phyloP scores from a whole-genome alignment of 2,888 invertebrate species.

The Caenorhabditis panamensis region DNA sequence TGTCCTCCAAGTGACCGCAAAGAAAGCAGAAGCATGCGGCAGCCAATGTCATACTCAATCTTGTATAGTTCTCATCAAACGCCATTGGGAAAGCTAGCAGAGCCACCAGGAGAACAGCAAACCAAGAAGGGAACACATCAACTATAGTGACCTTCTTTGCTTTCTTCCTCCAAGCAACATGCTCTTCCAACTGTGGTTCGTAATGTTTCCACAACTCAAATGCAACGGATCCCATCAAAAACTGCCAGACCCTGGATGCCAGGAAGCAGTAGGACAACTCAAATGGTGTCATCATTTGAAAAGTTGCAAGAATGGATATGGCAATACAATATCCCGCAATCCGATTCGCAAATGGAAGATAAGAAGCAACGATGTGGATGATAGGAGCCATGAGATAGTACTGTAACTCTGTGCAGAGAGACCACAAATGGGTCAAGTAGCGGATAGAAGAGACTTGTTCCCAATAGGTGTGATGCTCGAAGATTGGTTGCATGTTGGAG shows the following conservation, averaged over 20 bases:
- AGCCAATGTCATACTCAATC: conserved; percentile 14
- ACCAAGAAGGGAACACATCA: background rate
- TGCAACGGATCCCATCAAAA: conserved; percentile 51
- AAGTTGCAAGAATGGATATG: conserved; percentile 22
- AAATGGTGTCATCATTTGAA: conserved; percentile 42
- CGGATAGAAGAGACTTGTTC: conserved; percentile 45
- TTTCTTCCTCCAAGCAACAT: background rate
- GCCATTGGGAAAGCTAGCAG: background rate
- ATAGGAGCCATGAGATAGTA: conserved; percentile 60
- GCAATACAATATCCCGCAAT: conserved; percentile 23
- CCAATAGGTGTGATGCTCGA: conserved; percentile 56
- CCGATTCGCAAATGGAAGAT: conserved; percentile 14
- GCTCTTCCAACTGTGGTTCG: too few species aligned
- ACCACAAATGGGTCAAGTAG: conserved; percentile 60
- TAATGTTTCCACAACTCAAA: conserved; percentile 25
- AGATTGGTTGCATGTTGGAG: conserved; percentile 48
- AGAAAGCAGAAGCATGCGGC: conserved; percentile 17
- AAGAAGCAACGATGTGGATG: conserved; percentile 32
- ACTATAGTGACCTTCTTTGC: background rate
- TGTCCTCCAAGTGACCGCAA: background rate
- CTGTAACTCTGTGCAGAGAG: conserved; percentile 57
- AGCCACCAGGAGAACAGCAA: background rate
- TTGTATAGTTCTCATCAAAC: conserved; percentile 7
- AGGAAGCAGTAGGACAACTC: conserved; percentile 46
- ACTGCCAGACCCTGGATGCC: conserved; percentile 58